phyloP scores from a whole-genome alignment of 2,888 invertebrate genomes.

The Palloptera scutellata region DNA sequence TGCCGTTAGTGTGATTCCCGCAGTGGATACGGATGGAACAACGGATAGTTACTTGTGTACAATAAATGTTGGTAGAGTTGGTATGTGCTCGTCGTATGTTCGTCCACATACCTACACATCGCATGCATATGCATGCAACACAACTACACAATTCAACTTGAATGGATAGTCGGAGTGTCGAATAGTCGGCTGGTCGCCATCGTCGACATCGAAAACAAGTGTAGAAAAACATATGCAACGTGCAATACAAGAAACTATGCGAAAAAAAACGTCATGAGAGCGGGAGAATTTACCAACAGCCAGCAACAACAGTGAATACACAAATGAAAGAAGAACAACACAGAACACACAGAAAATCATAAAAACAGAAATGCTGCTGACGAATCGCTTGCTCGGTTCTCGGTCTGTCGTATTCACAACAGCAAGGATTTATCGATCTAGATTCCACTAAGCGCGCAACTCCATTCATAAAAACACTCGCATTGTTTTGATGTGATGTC shows the following conservation, averaged over 20 bases:
- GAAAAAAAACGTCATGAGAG: conserved; percentile 38
- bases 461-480: conserved; percentile 64
- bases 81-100: not conserved
- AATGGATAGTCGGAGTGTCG: too few species aligned
- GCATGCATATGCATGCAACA: not conserved
- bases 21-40: too few species aligned
- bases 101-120: not conserved
- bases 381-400: not conserved
- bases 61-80: too few species aligned
- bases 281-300: conserved; percentile 15
- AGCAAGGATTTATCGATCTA: conserved; percentile 60
- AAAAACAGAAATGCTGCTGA: conserved; percentile 15
- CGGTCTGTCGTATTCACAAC: conserved; percentile 7
- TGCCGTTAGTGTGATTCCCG: conserved; percentile 3
- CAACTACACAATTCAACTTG: too few species aligned
- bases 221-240: conserved; percentile 44
- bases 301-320: conserved; percentile 27
- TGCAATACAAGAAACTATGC: conserved; percentile 35
- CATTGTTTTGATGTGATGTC: conserved; percentile 51
- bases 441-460: conserved; percentile 53
- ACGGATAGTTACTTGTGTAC: too few species aligned
- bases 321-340: conserved; percentile 9
- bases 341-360: conserved; percentile 20
- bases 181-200: too few species aligned
- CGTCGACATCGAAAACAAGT: conserved; percentile 16